Conservation (phyloP, 2,797 vertebrate species). For the Malurus splendens region DNA sequence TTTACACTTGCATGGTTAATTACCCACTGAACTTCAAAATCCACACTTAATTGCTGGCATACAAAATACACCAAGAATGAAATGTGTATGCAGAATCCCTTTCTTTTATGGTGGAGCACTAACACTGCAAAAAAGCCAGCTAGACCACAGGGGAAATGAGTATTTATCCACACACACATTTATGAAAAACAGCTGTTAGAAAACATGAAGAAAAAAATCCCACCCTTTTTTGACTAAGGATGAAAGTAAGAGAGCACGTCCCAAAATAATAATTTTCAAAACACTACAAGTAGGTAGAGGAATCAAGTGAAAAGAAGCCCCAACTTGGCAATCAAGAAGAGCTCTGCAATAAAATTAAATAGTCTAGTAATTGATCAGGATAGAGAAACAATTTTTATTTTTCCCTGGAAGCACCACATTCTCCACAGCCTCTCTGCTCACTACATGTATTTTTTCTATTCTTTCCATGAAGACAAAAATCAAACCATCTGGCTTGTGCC, state of each 20-base stretch:
- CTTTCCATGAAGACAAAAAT: not conserved
- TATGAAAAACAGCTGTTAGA: not conserved
- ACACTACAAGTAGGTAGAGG: not conserved
- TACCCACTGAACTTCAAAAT: not conserved
- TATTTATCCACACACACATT: not conserved
- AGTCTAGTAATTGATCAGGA: not conserved
- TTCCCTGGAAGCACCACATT: not conserved
- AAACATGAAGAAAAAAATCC: not conserved
- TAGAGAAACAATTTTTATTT: not conserved
- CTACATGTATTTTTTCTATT: not conserved
- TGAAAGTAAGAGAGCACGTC: not conserved
- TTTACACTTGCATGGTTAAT: not conserved
- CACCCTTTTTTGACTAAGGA: not conserved
- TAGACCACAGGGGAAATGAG: not conserved
- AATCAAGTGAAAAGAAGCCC: not conserved
- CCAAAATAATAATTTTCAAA: not conserved
- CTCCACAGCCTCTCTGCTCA: not conserved
- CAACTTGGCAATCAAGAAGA: not conserved
- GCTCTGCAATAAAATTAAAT: not conserved
- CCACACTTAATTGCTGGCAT: not conserved
- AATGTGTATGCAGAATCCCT: not conserved
- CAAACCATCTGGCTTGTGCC: not conserved
- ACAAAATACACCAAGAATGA: not conserved
- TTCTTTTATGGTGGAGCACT: not conserved
- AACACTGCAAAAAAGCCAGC: not conserved